Percentiles rank a stretch among this genome's conserved stretches.
phyloP scores from a whole-genome alignment of 2,797 vertebrate species.

The Anolis apletophallus region DNA sequence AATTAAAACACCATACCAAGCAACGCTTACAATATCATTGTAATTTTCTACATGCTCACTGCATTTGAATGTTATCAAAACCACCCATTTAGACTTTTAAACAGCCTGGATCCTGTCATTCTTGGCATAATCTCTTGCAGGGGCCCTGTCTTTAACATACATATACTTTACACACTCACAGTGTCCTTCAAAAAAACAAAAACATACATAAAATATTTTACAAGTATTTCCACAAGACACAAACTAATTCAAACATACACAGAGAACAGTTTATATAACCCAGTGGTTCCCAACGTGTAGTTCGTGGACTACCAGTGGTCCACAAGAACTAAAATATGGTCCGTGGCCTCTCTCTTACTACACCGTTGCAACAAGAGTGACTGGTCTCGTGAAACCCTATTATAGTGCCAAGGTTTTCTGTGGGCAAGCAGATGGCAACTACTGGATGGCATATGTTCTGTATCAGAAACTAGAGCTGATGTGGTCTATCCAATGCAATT shows the following conservation, averaged over 20 bases:
- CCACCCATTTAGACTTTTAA: background rate
- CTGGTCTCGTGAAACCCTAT: too few species aligned
- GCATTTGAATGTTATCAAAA: background rate
- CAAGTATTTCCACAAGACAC: background rate
- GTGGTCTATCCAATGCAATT: too few species aligned
- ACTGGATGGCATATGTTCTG: too few species aligned
- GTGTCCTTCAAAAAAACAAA: background rate
- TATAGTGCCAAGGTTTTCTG: too few species aligned
- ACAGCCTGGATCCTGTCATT: background rate
- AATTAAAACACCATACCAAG: background rate
- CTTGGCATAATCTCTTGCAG: background rate
- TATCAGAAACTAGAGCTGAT: too few species aligned
- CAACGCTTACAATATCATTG: background rate
- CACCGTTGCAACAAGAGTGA: too few species aligned
- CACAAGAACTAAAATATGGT: too few species aligned
- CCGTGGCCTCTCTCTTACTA: too few species aligned
- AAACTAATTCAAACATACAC: background rate
- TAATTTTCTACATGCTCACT: background rate
- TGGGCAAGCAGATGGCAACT: too few species aligned
- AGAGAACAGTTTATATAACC: background rate
- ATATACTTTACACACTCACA: background rate
- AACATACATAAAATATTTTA: background rate
- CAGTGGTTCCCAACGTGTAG: too few species aligned
- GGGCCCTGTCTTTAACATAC: background rate
- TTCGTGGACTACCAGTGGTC: too few species aligned